Evolutionary conservation across 64 coral and sea anemone species (phyloP).

Genomic region (Anthopleura sola): DNA sequence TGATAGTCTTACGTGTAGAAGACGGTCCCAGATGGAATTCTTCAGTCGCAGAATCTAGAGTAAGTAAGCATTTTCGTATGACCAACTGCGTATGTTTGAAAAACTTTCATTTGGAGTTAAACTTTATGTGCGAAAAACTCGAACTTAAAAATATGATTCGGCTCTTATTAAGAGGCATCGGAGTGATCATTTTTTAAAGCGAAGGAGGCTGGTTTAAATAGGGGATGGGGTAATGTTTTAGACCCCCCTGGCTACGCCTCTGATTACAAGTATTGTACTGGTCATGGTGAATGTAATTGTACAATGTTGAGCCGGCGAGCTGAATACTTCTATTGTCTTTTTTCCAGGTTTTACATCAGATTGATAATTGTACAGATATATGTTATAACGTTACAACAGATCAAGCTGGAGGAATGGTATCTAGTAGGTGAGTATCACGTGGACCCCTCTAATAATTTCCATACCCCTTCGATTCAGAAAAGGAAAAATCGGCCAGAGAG

Average conservation of each 20-base stretch:
- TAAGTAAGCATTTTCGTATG: neutral
- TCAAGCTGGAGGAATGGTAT: slow-evolving; percentile 62
- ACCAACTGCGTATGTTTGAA: neutral
- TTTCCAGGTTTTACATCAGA: slow-evolving; percentile 65
- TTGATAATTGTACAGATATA: slow-evolving; percentile 75
- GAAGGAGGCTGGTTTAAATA: too few species aligned
- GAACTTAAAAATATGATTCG: too few species aligned
- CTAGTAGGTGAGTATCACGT: slow-evolving; percentile 44
- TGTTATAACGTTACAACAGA: slow-evolving; percentile 64
- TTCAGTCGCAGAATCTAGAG: slow-evolving; percentile 52
- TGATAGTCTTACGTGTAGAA: slow-evolving; percentile 62
- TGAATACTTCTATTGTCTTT: neutral
- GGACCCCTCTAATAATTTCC: neutral
- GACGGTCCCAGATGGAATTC: slow-evolving; percentile 69
- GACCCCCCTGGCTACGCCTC: too few species aligned
- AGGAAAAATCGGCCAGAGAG: too few species aligned
- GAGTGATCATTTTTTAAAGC: too few species aligned
- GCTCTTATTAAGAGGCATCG: too few species aligned
- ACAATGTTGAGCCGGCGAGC: too few species aligned
- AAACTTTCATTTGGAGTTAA: too few species aligned
- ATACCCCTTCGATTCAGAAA: neutral
- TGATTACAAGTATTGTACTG: too few species aligned
- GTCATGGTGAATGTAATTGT: too few species aligned
- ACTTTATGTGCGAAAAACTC: too few species aligned
- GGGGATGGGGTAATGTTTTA: too few species aligned